Evolutionary conservation across 2,888 invertebrate genomes (phyloP).

Genomic region (Dendrolimus houi): DNA sequence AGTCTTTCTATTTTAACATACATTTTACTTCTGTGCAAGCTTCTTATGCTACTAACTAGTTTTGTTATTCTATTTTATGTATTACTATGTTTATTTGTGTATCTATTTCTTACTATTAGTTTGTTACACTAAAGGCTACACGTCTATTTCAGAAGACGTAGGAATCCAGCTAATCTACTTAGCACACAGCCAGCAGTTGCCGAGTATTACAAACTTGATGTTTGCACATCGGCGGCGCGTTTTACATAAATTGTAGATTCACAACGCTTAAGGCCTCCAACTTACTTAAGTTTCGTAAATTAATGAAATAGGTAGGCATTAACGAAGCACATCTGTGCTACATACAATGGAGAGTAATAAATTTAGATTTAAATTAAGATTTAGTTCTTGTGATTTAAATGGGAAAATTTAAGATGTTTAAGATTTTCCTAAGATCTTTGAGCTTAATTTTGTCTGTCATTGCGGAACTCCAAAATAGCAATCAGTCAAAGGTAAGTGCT

Average conservation of each 20-base stretch:
- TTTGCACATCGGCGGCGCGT: conserved; percentile 49
- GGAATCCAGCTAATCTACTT: conserved; percentile 52
- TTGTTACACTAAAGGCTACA: too few species aligned
- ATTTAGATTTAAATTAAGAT: neutral
- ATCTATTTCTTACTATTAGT: too few species aligned
- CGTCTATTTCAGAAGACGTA: conserved; percentile 17
- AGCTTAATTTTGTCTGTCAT: too few species aligned
- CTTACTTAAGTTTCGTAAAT: conserved; percentile 29
- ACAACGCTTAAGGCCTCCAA: conserved; percentile 20
- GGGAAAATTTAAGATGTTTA: neutral
- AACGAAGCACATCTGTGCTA: conserved; percentile 13
- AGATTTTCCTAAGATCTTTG: neutral
- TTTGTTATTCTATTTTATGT: too few species aligned
- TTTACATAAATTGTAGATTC: conserved; percentile 68
- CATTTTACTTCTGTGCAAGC: too few species aligned
- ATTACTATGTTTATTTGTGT: too few species aligned
- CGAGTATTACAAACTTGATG: conserved; percentile 38
- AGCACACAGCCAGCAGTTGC: conserved; percentile 35
- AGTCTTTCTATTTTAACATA: too few species aligned
- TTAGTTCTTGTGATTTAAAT: neutral
- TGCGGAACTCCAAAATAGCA: too few species aligned
- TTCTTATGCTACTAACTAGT: too few species aligned
- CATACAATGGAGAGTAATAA: conserved; percentile 15
- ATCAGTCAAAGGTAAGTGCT: too few species aligned
- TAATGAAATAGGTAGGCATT: conserved; percentile 23